A percentile compares a stretch with the other conserved stretches of the same genome.
Evolutionary conservation across 2,797 vertebrate genomes (phyloP).

Genomic region (Notolepis coatsorum): DNA sequence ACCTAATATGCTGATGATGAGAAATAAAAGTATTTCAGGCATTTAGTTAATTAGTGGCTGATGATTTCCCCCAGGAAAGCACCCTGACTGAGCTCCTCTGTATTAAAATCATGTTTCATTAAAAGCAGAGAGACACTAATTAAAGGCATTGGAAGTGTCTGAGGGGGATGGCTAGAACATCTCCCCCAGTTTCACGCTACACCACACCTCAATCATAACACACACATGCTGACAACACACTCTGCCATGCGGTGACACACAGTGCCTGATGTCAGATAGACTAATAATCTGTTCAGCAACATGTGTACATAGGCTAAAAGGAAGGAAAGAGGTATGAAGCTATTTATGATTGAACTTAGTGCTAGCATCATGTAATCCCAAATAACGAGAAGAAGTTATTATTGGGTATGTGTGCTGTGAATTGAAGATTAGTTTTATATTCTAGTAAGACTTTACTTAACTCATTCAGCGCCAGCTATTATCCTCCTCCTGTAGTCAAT

Average conservation of each 20-base stretch:
- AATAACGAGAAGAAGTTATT: neutral
- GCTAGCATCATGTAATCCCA: neutral
- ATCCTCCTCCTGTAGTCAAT: too few species aligned
- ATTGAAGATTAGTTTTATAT: too few species aligned
- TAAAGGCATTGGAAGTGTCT: constrained; percentile 45
- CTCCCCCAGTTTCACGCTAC: constrained; percentile 11
- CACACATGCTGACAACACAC: constrained; percentile 13
- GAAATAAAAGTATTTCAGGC: constrained; percentile 54
- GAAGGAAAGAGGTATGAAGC: neutral
- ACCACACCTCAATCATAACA: constrained; percentile 22
- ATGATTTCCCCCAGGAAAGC: constrained; percentile 61
- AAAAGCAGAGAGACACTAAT: constrained; percentile 57
- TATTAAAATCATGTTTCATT: constrained; percentile 59
- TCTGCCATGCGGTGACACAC: neutral
- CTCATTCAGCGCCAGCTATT: too few species aligned
- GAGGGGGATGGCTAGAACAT: constrained; percentile 34
- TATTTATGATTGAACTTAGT: constrained; percentile 1
- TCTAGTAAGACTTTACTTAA: too few species aligned
- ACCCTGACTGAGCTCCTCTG: constrained; percentile 38
- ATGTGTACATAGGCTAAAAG: neutral
- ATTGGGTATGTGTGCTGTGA: too few species aligned
- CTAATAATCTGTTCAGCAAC: neutral
- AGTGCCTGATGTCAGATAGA: constrained; percentile 5
- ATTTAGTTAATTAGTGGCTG: constrained; percentile 65
- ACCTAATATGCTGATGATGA: constrained; percentile 52